phyloP scores from a whole-genome alignment of 1,140 invertebrate genomes.

The Drosophila tristis region DNA sequence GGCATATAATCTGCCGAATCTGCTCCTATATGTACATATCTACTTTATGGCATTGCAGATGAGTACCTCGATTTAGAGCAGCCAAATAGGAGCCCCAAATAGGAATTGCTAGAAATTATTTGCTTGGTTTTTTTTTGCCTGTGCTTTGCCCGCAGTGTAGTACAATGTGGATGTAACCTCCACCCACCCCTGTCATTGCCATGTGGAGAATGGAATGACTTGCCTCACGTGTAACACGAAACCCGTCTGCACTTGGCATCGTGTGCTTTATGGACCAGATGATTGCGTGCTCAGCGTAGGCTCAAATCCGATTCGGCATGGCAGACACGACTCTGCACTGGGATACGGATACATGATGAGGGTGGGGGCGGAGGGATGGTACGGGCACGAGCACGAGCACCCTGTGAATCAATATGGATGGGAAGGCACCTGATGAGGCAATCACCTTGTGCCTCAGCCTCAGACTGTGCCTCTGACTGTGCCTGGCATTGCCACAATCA shows the following conservation, averaged over 20 bases:
- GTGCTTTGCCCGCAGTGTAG: not conserved
- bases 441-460: too few relatives aligned
- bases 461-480: not conserved
- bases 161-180: not conserved
- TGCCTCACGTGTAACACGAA: conserved; percentile 56
- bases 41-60: too few relatives aligned
- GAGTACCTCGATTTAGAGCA: not conserved
- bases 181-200: not conserved
- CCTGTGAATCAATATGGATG: not conserved
- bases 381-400: too few relatives aligned
- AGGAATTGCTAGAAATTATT: too few relatives aligned
- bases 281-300: conserved; percentile 61
- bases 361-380: not conserved
- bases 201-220: conserved; percentile 21
- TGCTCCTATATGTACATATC: too few relatives aligned
- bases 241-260: conserved; percentile 64
- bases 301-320: conserved; percentile 20
- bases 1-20: too few relatives aligned
- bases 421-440: conserved; percentile 18
- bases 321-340: conserved; percentile 3
- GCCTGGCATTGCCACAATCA: conserved; percentile 17
- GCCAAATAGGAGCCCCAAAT: too few relatives aligned
- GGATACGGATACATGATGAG: not conserved
- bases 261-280: conserved; percentile 71
- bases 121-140: too few relatives aligned